Evolutionary conservation across 2,113 vertebrate genomes (phyloP), one percentile per base, ranked within the genome.

Genomic region (Rhinichthys klamathensis): DNA sequence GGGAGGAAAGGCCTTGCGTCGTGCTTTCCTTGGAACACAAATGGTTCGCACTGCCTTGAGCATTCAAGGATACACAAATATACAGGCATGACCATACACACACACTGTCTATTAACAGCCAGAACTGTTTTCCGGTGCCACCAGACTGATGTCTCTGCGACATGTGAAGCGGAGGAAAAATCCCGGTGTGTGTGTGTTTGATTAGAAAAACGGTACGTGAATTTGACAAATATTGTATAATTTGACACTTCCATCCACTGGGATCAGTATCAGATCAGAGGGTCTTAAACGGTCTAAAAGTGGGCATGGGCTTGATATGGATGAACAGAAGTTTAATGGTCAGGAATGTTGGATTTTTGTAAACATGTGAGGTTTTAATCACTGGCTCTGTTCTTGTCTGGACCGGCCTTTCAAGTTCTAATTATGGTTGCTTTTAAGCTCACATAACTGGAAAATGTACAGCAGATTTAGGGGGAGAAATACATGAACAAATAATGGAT

Each of bases 21-120:
- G 46, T 61, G n/a, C n/a, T 63, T 58, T 56, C 74, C 67, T 65
- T 49, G 46, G 65, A 88, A 86, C 61, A 70, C 30, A 60, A 81
- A 63, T 61, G 78, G 63, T 86, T 49, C 35, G 27, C 80, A 80
- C 41, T 75, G 67, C 76, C 85, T 74, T 77, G 79, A 38, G 41
- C 41, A 84, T 63, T 84, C 87, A 89, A 89, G 87, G 87, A 23
- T 60, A 78, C 21, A 78, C 25, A 72, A 86, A 86, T 79, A 84
- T 18, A 46, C n/a, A 65, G 38, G 23, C 78, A 65, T 65, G 58
- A 65, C 78, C 78, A 65, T n/a, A n/a, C 13, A 80, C 41, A 5
- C 38, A 41, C 41, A 41, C 60, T 49, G 56, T 79, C 60, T 46
- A 80, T 46, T 65, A 65, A 80, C 25, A 63, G 35, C 6, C 58